Evolutionary conservation across 2,797 vertebrate genomes (phyloP).

Genomic region (Fistularia tabacaria): DNA sequence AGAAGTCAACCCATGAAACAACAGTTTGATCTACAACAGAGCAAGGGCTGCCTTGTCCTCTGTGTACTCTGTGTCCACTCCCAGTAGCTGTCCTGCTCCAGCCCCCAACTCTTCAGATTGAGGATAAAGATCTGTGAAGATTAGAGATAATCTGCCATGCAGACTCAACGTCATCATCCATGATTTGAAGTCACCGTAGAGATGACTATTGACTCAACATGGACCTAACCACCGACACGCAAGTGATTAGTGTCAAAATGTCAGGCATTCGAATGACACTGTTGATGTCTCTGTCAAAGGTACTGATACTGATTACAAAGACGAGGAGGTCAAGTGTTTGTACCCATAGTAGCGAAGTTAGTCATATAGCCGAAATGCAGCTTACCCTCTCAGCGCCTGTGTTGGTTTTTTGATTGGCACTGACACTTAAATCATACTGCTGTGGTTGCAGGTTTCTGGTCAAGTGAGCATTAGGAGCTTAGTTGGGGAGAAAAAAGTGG

Average conservation of each 20-base stretch:
- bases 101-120: conserved; percentile 47
- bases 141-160: conserved; percentile 75
- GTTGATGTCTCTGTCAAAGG: not conserved
- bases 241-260: not conserved
- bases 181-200: conserved; percentile 49
- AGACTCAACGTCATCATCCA: conserved; percentile 64
- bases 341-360: conserved; percentile 12
- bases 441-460: conserved; percentile 58
- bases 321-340: not conserved
- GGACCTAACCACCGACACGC: conserved; percentile 2
- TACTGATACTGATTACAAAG: not conserved
- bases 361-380: not conserved
- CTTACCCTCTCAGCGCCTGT: conserved; percentile 37
- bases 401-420: conserved; percentile 41
- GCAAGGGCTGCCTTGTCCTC: not conserved
- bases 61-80: not conserved
- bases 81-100: conserved; percentile 31
- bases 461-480: conserved; percentile 50
- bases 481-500: conserved; percentile 41
- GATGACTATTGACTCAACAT: conserved; percentile 34
- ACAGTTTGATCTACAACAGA: no score
- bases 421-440: conserved; percentile 57
- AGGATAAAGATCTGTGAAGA: conserved; percentile 72
- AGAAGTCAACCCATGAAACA: no score
- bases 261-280: not conserved